A percentile compares a stretch with the other conserved stretches of the same genome.
These are phyloP conservation scores for Glyphotaelius pellucidus DNA, from an alignment of 2,888 invertebrate genomes.

Conservation along the genomic window DNA sequence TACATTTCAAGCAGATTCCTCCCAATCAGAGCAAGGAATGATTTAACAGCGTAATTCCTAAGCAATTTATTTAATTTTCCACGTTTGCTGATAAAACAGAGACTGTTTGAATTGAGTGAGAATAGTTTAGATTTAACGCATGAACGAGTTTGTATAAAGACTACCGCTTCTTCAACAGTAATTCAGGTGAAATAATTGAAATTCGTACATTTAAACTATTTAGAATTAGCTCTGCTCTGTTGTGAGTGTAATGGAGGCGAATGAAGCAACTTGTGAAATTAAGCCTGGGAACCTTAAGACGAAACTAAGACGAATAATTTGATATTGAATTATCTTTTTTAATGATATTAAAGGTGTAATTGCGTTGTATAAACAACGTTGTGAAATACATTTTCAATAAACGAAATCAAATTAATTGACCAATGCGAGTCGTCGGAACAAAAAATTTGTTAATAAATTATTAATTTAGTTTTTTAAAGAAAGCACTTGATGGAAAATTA, in stretches of 20 bases:
- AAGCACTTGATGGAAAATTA: neutral
- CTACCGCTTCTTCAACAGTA: neutral
- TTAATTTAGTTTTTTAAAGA: neutral
- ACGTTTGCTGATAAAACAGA: constrained; percentile 12
- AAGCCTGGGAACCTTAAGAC: neutral
- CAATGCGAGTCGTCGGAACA: neutral
- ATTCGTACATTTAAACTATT: constrained; percentile 33
- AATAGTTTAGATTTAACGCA: neutral
- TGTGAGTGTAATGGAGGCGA: constrained; percentile 6
- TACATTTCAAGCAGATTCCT: constrained; percentile 8
- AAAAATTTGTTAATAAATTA: neutral
- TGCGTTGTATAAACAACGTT: neutral
- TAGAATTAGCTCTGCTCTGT: constrained; percentile 26
- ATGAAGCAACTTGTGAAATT: constrained; percentile 37
- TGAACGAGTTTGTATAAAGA: constrained; percentile 19
- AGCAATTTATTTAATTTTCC: constrained; percentile 12
- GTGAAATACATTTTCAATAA: neutral
- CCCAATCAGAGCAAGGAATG: constrained; percentile 34
- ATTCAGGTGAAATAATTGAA: constrained; percentile 43
- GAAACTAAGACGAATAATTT: constrained; percentile 28
- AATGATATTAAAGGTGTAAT: neutral
- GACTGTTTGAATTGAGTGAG: neutral
- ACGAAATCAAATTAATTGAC: neutral
- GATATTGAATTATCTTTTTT: neutral
- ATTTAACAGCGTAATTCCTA: constrained; percentile 6